These are phyloP conservation scores for Penaeus indicus DNA, from an alignment of 1,140 invertebrate species.

Conservation along the genomic window DNA sequence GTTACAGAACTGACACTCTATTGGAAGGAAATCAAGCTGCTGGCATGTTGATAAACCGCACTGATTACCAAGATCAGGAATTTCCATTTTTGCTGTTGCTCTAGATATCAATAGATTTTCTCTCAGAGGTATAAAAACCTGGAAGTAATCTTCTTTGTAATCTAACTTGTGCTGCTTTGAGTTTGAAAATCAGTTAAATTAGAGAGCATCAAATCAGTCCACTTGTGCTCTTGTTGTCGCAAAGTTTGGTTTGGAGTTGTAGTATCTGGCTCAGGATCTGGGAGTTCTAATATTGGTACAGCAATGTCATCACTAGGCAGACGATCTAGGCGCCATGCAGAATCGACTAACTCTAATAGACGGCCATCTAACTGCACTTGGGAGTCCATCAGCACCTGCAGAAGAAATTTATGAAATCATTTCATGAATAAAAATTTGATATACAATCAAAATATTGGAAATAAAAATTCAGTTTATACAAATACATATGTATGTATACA, in stretches of 20 bases:
- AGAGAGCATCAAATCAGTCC: conserved; percentile 83
- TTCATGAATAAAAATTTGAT: no score
- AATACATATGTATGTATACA: no score
- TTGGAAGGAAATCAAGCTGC: conserved; percentile 69
- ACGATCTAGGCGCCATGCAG: conserved; percentile 88
- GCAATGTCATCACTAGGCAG: conserved; percentile 91
- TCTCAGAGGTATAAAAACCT: conserved; percentile 1
- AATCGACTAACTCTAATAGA: conserved; percentile 89
- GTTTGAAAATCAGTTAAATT: conserved; percentile 50
- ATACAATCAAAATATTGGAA: no score
- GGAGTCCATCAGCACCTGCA: conserved; percentile 59
- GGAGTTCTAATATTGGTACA: conserved; percentile 88
- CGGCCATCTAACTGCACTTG: conserved; percentile 79
- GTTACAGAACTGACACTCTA: conserved; percentile 67
- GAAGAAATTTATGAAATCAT: no score
- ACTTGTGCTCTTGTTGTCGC: conserved; percentile 91
- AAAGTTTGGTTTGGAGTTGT: conserved; percentile 90
- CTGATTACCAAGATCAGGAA: conserved; percentile 68
- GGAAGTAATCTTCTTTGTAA: neutral
- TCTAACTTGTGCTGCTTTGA: conserved; percentile 40
- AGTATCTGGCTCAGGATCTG: conserved; percentile 94
- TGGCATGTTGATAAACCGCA: conserved; percentile 67
- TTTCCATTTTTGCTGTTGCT: conserved; percentile 67
- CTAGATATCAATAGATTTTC: neutral
- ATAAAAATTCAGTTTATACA: no score